Evolutionary conservation across 2,113 vertebrate species (phyloP), one percentile per base, ranked within the genome.

Genomic region (Saccopteryx bilineata): DNA sequence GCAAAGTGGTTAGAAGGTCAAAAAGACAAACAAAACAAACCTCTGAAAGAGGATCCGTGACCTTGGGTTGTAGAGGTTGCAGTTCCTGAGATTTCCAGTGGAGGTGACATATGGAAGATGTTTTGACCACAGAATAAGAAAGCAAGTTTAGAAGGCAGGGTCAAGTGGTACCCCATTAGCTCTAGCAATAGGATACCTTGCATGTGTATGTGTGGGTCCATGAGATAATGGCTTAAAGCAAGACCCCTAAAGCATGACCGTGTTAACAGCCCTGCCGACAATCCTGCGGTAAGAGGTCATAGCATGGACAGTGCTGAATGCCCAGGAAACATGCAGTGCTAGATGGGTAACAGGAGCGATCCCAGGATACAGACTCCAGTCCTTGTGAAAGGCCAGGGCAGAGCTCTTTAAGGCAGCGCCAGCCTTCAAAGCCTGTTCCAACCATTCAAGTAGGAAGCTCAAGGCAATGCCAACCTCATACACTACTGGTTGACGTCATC

Each of bases 291-390:
- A 61, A 56, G n/a, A 92, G 69, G 65, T 71, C 5, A 0, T 1
- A 56, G 14, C 9, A 7, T 3, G 7, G 14, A 4, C 28, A 1
- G 21, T 12, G 1, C 9, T 26, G 9, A 46, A 61, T 58, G 52
- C 13, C 11, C 12, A 7, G 52, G 91, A 66, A 54, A 33, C 2
- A 8, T 1, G 19, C 11, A 19, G 69, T n/a, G 17, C 60, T 14
- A 26, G 31, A 3, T 12, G 11, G 9, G 24, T 10, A 13, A 21
- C 26, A 65, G 75, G 65, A 71, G 8, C n/a, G 39, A 2, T 52
- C n/a, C 19, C 15, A 9, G 60, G n/a, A 48, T 33, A 60, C 1
- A n/a, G 23, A 17, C 14, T 24, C 26, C 3, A 54, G 28, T 50
- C 63, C 17, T 31, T 46, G 52, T 2, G 21, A 92, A 83, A 87